Evolutionary conservation across 2,113 vertebrate genomes (phyloP), one percentile per base, ranked within the genome.

Genomic region (Coryphaenoides rupestris): DNA sequence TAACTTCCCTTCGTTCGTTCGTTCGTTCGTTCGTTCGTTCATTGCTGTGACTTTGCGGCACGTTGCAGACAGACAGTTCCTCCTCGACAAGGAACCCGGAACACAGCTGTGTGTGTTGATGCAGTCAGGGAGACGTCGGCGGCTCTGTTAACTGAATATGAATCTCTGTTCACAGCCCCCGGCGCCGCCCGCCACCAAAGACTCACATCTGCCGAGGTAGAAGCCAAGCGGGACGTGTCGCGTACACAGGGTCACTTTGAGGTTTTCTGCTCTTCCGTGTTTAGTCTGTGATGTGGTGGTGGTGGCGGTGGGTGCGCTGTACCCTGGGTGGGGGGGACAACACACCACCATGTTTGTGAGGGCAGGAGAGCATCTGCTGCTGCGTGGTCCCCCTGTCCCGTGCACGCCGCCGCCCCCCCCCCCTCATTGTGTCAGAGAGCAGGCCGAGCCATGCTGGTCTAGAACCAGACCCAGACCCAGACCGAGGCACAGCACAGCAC

Each of bases 151-250:
- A 78, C 74, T 61, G 49, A 47, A 21, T 13, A 19, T n/a, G 19
- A 65, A 70, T 65, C 67, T 47, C 55, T 84, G 76, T 79, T 85
- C 69, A 64, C 45, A 24, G 60, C n/a, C n/a, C n/a, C n/a, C n/a
- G n/a, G n/a, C n/a, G n/a, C n/a, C n/a, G n/a, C 9, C 15, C 46
- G 68, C 77, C 61, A 60, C 62, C 59, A 71, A 58, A 52, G 60
- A 62, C 50, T 19, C 26, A 22, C 69, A 60, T 64, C 19, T 28
- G 58, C 55, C 57, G 40, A 53, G 59, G 33, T 22, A 65, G 69
- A 12, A 40, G 33, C 63, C 14, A 21, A 70, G 1, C 33, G 55
- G 47, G 47, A 69, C 56, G 14, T 19, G 63, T 76, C 66, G 57
- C 66, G 68, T 70, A 65, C 75, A 60, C 67, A 64, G 70, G 72